Base-by-base conservation (phyloP, 2,113 vertebrate genomes). In the Chinchilla lanigera region DNA sequence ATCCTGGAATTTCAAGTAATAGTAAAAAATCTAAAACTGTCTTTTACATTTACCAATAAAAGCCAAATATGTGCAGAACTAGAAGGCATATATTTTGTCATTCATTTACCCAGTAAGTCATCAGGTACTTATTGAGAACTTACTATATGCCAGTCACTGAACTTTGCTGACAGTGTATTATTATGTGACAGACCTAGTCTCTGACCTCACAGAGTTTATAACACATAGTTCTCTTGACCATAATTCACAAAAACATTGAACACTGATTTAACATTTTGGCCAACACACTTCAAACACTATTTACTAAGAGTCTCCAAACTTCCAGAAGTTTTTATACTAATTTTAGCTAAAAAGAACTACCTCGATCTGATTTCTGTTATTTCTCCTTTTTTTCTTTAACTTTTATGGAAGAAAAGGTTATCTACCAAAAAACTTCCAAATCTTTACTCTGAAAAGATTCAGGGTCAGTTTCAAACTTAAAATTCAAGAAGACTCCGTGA, bases 361-460 rank as follows among this genome's bases (percentile, higher is more conserved):
- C 35, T 77, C 33, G 13, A 52, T 96, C 56, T 82, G 17, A 92
- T 80, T 96, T 95, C 75, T 96, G 69, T 56, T 89, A 28, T 24
- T 35, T 90, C 93, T 80, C 8, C 60, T 50, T n/a, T 73, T 85
- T 93, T 50, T 84, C 35, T 84, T 90, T 50, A 82, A 26, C 28
- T 63, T 92, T 83, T 47, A 26, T 19, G 41, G 85, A 86, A 86
- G 47, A 87, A 95, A 86, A 90, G 41, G 33, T 71, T 50, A 90
- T 84, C 78, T 78, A 5, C 44, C 16, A 61, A 26, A 86, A 86
- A 20, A 20, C 35, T 93, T 85, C 22, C 61, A 83, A 75, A 89
- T 67, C 41, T 78, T 84, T 90, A 97, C 60, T 75, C 90, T 67
- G 61, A 94, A 90, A 91, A 24, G 2, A 38, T 89, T 96, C 26